Base-by-base conservation (phyloP, 2,888 invertebrate genomes). In the Hirudinaria manillensis region DNA sequence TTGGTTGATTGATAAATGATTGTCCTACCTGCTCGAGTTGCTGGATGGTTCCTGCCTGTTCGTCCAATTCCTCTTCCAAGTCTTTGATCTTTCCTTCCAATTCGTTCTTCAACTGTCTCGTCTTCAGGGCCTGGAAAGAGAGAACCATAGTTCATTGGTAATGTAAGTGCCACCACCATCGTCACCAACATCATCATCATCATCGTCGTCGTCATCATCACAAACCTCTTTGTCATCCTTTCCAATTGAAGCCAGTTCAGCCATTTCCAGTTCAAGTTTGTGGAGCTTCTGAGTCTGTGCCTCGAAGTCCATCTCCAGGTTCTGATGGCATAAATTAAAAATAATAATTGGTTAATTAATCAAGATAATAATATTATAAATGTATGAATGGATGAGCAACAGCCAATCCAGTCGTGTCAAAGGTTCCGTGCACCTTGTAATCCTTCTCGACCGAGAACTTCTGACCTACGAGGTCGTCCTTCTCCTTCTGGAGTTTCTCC, bases 61-160 rank as follows among this genome's bases (percentile, higher is more conserved):
- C 97, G 83, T 97, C 97, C 72, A 97, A 87, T 85, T 97, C 97
- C 84, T 97, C 96, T 83, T 96, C 96, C 79, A 87, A 87, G 75
- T 87, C 87, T 77, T 93, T 90, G 45, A 90, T 87, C 78, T 93
- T 90, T 65, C 92, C 88, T 85, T 96, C 95, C 77, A 94, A 89
- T 80, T 96, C 95, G 79, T 93, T 90, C 84, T 93, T 93, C 29
- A 90, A 89, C 81, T 93, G 90, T 78, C 93, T 90, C 80, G 96
- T 87, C 74, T 90, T 88, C 7, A 92, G 90, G 61, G 85, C 77
- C 82, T 83, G 76, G 55, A 56, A 32, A 53, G 36, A 27, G 21
- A 21, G 24, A 45, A 45, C 21, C 27, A 27, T 27, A 27, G 32
- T 32, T 29, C 10, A 19, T n/a, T 55, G 24, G 66, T 7, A 4